Evolutionary conservation across 1,140 invertebrate genomes (phyloP), one percentile per base, ranked within the genome.

Genomic region (Steinernema feltiae): DNA sequence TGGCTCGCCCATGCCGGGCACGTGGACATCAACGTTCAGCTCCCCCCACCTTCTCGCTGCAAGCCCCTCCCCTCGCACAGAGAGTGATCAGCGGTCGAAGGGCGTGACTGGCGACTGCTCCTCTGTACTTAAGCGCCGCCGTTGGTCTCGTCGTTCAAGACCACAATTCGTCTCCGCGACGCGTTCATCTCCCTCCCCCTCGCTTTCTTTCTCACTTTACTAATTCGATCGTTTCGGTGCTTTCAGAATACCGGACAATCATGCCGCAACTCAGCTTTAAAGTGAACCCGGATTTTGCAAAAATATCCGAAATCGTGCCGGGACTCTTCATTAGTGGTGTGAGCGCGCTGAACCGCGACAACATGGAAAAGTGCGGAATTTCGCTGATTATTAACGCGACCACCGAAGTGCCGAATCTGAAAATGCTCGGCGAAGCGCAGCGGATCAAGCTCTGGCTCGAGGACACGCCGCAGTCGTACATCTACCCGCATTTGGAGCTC

Each of bases 381-480:
- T 90, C 89, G 0, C 90, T 90, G 76, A 90, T 95, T 7, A 90
- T 95, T 29, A 94, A 93, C 83, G 91, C 90, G 21, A 93, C 93
- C 0, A 89, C 91, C 0, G 93, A 94, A 82, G 88, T 94, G 17
- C 93, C 93, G 0, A 90, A 91, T 0, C 88, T 92, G 17, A 88
- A 89, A 24, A 76, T 78, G 48, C 76, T 80, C 15, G 81, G 85
- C 69, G 86, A 91, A 32, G 88, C 90, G 24, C 86, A 90, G 48
- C 91, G 91, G 74, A 86, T 91, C 18, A 89, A 90, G 76, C 90
- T 94, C 24, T 81, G 85, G 83, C 79, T 90, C 2, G 89, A 91
- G 48, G 93, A 95, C 84, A 89, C 89, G 1, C 89, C 91, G 0
- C 89, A 89, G 73, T 89, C 91, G 3, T 90, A 92, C 79, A 89